Evolutionary conservation across 2,797 vertebrate species (phyloP), one percentile per base, ranked within the genome.

Genomic region (Danio albolineatus): DNA sequence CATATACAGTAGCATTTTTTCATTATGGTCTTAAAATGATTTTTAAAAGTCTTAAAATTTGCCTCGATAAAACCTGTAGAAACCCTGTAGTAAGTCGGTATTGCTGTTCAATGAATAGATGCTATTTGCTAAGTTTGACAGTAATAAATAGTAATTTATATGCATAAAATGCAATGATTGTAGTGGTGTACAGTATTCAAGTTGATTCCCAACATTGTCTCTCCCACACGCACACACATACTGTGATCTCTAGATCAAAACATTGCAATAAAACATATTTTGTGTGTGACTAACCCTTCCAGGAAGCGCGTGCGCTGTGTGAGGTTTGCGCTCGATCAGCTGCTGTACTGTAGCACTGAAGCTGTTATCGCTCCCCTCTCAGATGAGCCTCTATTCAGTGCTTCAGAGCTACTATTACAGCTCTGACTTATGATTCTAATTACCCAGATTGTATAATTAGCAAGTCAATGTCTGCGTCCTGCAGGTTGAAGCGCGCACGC

Each of bases 381-480:
- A 80, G 79, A 83, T 83, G 85, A 83, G 73, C 69, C 79, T 84
- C 82, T 77, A 81, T 80, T 85, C 78, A 85, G 62, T 82, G 81
- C 84, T 83, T 71, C 82, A 85, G 84, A 78, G 73, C 82, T 85
- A 53, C 80, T 72, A 85, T 87, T 87, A 87, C 75, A 80, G 78
- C 75, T 76, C 76, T 71, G 74, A 78, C 72, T 84, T 82, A 86
- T 83, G 83, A 86, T 84, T 83, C 81, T 86, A 87, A 87, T 86
- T 87, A 85, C 81, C 57, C 74, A 78, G 78, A 87, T 85, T 81
- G 79, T 84, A 85, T 85, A 85, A 85, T 85, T 78, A 84, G 72
- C 73, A 48, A 73, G 69, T 49, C 84, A 85, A 72, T 57, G 84
- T 84, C 80, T 64, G 61, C 44, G 79, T 81, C 80, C 78, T 85